A percentile compares a stretch with the other conserved stretches of the same genome.
phyloP scores from a whole-genome alignment of 2,113 vertebrate genomes.

The Rhadina sibilatrix region DNA sequence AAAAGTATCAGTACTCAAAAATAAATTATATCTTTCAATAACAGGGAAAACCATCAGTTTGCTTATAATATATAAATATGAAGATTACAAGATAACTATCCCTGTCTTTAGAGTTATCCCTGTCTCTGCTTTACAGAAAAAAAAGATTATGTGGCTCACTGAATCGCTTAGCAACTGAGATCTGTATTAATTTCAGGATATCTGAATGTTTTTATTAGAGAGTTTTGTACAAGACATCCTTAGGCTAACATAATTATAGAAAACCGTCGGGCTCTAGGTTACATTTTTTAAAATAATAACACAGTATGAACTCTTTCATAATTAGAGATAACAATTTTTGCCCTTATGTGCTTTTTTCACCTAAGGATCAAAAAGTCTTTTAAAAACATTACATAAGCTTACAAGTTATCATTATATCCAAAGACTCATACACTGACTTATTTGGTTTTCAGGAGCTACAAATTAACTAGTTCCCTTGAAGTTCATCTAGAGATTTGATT shows the following conservation, averaged over 20 bases:
- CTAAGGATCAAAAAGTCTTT: background rate
- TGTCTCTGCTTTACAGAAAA: background rate
- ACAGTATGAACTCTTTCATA: background rate
- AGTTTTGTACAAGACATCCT: background rate
- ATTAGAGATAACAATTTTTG: conserved; percentile 25
- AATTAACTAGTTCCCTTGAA: background rate
- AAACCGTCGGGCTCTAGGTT: background rate
- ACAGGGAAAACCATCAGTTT: background rate
- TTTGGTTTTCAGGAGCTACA: background rate
- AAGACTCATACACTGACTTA: background rate
- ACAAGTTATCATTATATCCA: background rate
- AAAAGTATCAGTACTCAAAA: background rate
- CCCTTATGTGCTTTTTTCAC: background rate
- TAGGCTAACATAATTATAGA: background rate
- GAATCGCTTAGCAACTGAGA: conserved; percentile 13
- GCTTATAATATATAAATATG: background rate
- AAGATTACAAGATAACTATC: background rate
- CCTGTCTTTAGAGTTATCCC: background rate
- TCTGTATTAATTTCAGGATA: conserved; percentile 43
- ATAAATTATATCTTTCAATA: background rate
- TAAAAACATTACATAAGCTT: background rate
- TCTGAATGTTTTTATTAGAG: background rate
- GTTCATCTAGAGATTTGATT: background rate
- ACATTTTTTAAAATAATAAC: background rate
- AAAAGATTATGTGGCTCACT: background rate